Conservation (phyloP, 2,888 invertebrate species). For the Antheraea assamensis region DNA sequence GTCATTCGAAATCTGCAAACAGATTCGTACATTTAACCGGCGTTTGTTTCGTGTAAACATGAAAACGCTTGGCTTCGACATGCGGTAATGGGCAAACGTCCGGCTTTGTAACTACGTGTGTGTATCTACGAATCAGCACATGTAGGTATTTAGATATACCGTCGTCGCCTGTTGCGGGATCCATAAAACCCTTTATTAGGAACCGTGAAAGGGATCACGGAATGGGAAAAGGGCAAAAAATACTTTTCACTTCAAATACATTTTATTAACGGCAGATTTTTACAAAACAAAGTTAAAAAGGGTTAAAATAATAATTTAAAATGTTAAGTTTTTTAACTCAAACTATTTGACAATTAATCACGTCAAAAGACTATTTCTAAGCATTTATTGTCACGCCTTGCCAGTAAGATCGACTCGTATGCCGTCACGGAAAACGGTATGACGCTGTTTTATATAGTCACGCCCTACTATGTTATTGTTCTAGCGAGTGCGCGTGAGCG, state of each 20-base stretch:
- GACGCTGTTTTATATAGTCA: too few species aligned
- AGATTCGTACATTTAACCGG: conserved; percentile 18
- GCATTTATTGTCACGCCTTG: too few species aligned
- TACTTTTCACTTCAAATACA: conserved; percentile 37
- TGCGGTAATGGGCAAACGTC: conserved; percentile 47
- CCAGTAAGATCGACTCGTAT: too few species aligned
- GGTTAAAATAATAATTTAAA: conserved; percentile 11
- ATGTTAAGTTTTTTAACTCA: not conserved
- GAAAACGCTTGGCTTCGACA: conserved; percentile 45
- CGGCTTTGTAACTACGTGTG: conserved; percentile 26
- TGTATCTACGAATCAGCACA: not conserved
- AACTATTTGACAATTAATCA: too few species aligned
- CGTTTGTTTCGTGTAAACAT: conserved; percentile 43
- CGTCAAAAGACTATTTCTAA: too few species aligned
- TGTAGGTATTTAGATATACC: conserved; percentile 25
- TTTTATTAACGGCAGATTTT: conserved; percentile 22
- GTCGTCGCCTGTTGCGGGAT: conserved; percentile 47
- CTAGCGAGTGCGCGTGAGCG: too few species aligned
- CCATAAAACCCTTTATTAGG: conserved; percentile 54
- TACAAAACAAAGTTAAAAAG: conserved; percentile 26
- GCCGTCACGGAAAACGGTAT: too few species aligned
- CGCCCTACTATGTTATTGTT: too few species aligned
- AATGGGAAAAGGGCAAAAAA: conserved; percentile 39
- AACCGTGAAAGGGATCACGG: conserved; percentile 35
- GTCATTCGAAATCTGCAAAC: not conserved